Base-by-base conservation (phyloP, 2,888 invertebrate species). In the Rugalucina vietnamica region DNA sequence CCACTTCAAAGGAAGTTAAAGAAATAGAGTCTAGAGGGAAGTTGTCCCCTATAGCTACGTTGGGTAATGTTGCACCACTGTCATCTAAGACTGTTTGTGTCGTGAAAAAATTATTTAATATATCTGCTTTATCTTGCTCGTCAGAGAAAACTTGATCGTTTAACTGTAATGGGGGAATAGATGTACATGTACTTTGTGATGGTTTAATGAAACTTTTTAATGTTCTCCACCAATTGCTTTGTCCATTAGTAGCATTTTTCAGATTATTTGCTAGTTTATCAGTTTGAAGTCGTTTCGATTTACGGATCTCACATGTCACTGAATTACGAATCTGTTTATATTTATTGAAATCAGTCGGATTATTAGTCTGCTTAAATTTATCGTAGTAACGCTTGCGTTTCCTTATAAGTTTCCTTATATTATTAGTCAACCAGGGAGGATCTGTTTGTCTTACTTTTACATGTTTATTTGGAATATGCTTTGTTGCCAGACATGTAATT, bases 21-120 rank as follows among this genome's bases (percentile, higher is more conserved):
- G 43, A 12, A 43, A 72, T 72, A 5, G 34, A n/a, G 36, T n/a
- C 24, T 37, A 72, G 36, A n/a, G 10, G 18, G 2, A 27, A 37
- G 18, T 37, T 2, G 39, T 36, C n/a, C 39, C 18, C 12, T 8
- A 18, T 8, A 1, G 21, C 27, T 72, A n/a, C 12, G n/a, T 18
- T 10, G 36, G 72, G 72, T 5, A 39, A 39, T 5, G 36, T 18
- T 1, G 34, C 37, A 37, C 39, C 27, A 14, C n/a, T 69, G n/a
- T 2, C 14, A 5, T 76, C 37, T n/a, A 76, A 21, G 29, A 18
- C 3, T n/a, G 60, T n/a, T 54, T 57, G 60, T n/a, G 34, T n/a
- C 24, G 21, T n/a, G 76, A 76, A 76, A 60, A 37, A 65, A n/a
- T 14, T 24, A 32, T 76, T 76, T 2, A 76, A 60, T 18, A 76